Evolutionary conservation across 2,888 invertebrate genomes (phyloP).

Genomic region (Ophion obscuratus): DNA sequence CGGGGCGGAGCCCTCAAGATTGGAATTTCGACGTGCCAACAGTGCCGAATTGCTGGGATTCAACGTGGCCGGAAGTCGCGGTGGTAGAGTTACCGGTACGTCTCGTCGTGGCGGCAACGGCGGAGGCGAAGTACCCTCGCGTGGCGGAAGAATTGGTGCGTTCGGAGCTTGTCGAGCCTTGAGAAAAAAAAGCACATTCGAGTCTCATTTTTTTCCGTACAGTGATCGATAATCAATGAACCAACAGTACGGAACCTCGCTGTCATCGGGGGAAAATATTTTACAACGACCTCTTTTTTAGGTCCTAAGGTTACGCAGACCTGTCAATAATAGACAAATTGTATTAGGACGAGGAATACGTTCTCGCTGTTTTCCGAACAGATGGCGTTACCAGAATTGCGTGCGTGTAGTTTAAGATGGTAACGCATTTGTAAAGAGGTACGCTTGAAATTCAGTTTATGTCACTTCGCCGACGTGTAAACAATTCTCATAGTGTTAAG

Average conservation of each 20-base stretch:
- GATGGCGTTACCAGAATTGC: no score
- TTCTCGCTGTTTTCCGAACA: no score
- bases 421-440: no score
- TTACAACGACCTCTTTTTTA: no score
- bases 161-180: slow-evolving; percentile 88
- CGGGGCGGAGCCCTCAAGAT: slow-evolving; percentile 77
- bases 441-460: no score
- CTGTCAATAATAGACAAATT: no score
- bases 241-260: neutral
- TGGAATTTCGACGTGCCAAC: slow-evolving; percentile 82
- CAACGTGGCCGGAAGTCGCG: slow-evolving; percentile 78
- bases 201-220: neutral
- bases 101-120: slow-evolving; percentile 87
- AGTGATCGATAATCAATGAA: neutral
- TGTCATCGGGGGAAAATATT: neutral
- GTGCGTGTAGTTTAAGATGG: no score
- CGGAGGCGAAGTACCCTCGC: slow-evolving; percentile 88
- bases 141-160: slow-evolving; percentile 89
- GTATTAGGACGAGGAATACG: no score
- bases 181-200: slow-evolving; percentile 1
- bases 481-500: no score
- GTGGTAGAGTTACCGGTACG: slow-evolving; percentile 77
- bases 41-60: slow-evolving; percentile 81
- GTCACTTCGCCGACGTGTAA: no score
- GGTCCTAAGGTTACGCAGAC: no score